Evolutionary conservation across 2,113 vertebrate species (phyloP).

Genomic region (Cryptomyrus ogoouensis): DNA sequence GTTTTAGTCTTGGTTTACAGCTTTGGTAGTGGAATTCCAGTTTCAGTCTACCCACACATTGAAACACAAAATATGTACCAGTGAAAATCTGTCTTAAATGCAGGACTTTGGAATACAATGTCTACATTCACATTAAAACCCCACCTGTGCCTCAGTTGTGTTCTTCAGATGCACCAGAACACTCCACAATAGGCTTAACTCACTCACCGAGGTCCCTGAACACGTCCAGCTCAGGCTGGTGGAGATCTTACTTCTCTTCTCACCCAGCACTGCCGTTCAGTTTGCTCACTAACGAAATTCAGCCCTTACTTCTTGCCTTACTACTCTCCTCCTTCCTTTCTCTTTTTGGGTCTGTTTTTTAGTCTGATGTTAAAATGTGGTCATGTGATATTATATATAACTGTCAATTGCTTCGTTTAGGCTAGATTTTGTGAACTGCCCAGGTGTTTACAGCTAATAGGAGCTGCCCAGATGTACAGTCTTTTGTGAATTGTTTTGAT

Average conservation of each 20-base stretch:
- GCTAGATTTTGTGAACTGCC: neutral
- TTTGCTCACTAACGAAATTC: neutral
- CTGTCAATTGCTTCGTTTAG: neutral
- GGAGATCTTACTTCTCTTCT: neutral
- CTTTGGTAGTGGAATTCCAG: neutral
- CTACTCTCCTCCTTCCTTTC: neutral
- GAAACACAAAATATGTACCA: neutral
- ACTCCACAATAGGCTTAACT: neutral
- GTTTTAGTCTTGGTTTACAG: neutral
- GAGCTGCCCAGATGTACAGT: neutral
- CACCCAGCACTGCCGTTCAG: neutral
- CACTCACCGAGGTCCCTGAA: neutral
- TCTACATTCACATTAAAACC: neutral
- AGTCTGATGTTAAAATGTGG: neutral
- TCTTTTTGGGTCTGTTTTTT: neutral
- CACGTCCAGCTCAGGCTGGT: neutral
- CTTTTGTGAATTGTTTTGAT: neutral
- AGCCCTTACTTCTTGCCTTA: neutral
- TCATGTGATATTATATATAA: neutral
- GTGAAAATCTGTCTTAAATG: neutral
- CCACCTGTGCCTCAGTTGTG: neutral
- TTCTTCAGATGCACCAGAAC: neutral
- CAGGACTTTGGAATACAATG: neutral
- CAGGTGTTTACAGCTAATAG: neutral
- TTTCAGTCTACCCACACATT: neutral